Conservation (phyloP, 2,888 invertebrate genomes). For the Junonia oenone region DNA sequence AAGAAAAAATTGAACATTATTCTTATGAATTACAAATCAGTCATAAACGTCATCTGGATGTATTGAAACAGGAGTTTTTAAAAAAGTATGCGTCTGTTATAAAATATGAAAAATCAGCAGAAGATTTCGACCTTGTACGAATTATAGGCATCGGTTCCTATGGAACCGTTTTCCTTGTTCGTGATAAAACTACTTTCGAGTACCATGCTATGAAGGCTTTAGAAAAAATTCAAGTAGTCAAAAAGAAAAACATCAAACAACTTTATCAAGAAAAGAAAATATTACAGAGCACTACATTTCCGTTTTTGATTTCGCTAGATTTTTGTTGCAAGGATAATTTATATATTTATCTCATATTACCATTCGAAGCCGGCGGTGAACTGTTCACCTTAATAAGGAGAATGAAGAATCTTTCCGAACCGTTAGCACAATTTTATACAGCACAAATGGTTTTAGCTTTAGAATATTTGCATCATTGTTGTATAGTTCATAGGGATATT, state of each 20-base stretch:
- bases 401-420: conserved; percentile 82
- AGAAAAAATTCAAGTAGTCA: conserved; percentile 89
- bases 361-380: conserved; percentile 91
- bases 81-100: conserved; percentile 32
- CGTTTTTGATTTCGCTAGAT: conserved; percentile 89
- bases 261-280: conserved; percentile 91
- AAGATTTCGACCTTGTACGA: conserved; percentile 85
- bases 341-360: conserved; percentile 88
- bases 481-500: conserved; percentile 91
- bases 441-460: conserved; percentile 92
- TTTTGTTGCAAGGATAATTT: conserved; percentile 90
- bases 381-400: conserved; percentile 85
- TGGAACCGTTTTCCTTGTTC: conserved; percentile 87
- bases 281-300: conserved; percentile 88
- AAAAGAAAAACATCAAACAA: conserved; percentile 90
- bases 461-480: conserved; percentile 93
- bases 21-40: conserved; percentile 41
- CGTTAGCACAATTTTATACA: conserved; percentile 90
- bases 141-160: conserved; percentile 92
- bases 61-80: conserved; percentile 51
- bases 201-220: conserved; percentile 93
- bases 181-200: conserved; percentile 78
- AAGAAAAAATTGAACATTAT: conserved; percentile 34
- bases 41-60: conserved; percentile 50
- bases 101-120: conserved; percentile 37